Conservation (phyloP, 1,140 invertebrate species). For the Drosophila prosaltans region DNA sequence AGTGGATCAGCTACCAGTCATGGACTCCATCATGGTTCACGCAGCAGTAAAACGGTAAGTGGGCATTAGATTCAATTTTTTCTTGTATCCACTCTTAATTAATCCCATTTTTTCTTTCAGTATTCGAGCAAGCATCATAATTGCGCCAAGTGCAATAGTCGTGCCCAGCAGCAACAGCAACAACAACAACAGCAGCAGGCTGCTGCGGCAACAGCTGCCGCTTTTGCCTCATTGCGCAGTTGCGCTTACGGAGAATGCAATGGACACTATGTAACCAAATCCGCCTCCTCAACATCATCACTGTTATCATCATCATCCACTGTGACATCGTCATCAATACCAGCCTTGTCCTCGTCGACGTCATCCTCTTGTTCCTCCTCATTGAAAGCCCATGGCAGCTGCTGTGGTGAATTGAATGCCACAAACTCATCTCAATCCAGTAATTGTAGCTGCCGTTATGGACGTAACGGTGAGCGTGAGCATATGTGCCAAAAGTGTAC, state of each 20-base stretch:
- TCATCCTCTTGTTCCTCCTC: slow-evolving; percentile 7
- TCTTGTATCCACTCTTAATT: not conserved
- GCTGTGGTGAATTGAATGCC: slow-evolving; percentile 8
- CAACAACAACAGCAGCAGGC: slow-evolving; percentile 23
- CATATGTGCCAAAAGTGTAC: slow-evolving; percentile 82
- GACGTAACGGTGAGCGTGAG: slow-evolving; percentile 47
- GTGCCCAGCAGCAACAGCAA: slow-evolving; percentile 47
- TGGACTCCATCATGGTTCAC: slow-evolving; percentile 48
- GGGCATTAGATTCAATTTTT: not conserved
- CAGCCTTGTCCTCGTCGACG: slow-evolving; percentile 3
- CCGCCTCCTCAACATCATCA: slow-evolving; percentile 4
- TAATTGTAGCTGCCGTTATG: slow-evolving; percentile 74
- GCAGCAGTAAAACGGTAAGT: slow-evolving; percentile 61
- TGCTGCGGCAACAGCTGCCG: slow-evolving; percentile 29
- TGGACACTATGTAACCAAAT: slow-evolving; percentile 52
- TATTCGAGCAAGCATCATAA: slow-evolving; percentile 68
- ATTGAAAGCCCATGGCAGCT: slow-evolving; percentile 10
- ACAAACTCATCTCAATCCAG: slow-evolving; percentile 2
- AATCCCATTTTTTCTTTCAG: slow-evolving; percentile 27
- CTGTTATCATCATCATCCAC: slow-evolving; percentile 17
- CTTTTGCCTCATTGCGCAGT: slow-evolving; percentile 21
- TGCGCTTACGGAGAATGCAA: slow-evolving; percentile 76
- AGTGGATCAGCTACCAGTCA: slow-evolving; percentile 19
- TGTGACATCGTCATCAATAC: not conserved
- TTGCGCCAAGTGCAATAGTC: slow-evolving; percentile 69